Conservation (phyloP, 1,140 invertebrate species). For the Pseudomyrmex gracilis region DNA sequence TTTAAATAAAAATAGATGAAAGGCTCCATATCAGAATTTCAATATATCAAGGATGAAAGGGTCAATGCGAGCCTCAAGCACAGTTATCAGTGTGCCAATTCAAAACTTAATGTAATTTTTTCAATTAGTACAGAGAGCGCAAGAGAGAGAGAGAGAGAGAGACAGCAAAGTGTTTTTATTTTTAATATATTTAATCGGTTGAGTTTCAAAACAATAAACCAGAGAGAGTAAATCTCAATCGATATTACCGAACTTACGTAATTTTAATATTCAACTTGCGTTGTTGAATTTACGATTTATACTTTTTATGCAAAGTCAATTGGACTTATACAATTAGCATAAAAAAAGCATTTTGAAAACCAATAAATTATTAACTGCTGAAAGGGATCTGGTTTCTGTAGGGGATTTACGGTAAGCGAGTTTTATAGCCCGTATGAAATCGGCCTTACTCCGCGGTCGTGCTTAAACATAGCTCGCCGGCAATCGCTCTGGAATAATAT, state of each 20-base stretch:
- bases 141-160: no score
- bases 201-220: no score
- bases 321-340: neutral
- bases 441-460: slow-evolving; percentile 16
- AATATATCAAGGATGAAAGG: no score
- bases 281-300: neutral
- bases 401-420: neutral
- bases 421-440: slow-evolving; percentile 17
- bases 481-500: slow-evolving; percentile 40
- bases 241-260: neutral
- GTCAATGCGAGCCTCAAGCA: no score
- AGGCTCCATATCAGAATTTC: no score
- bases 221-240: no score
- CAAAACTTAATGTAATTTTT: no score
- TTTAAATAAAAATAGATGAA: no score
- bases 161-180: no score
- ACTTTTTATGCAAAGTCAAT: neutral
- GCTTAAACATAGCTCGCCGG: slow-evolving; percentile 28
- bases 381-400: neutral
- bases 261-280: neutral
- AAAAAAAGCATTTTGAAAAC: neutral
- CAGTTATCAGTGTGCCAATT: no score
- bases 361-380: neutral
- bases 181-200: no score
- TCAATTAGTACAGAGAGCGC: no score